Evolutionary conservation across 2,888 invertebrate genomes (phyloP).

Genomic region (Aricia artaxerxes): DNA sequence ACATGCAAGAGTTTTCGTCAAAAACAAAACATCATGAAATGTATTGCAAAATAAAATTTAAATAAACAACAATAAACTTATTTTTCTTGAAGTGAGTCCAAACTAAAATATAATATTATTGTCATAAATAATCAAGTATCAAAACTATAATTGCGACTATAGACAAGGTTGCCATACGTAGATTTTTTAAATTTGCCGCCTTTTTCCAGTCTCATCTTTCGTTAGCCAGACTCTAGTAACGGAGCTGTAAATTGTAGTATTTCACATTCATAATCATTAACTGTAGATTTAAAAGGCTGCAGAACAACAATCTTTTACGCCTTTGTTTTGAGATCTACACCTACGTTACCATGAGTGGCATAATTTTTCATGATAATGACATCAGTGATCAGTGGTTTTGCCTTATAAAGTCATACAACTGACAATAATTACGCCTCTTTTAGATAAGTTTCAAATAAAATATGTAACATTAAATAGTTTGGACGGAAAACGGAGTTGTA

Average conservation of each 20-base stretch:
- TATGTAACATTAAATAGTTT: not conserved
- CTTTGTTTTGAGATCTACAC: slow-evolving; percentile 37
- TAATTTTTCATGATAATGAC: slow-evolving; percentile 58
- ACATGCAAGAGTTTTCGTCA: too few relatives aligned
- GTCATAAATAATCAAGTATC: too few relatives aligned
- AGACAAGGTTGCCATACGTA: too few relatives aligned
- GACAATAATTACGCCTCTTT: not conserved
- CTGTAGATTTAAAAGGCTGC: not conserved
- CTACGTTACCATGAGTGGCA: slow-evolving; percentile 64
- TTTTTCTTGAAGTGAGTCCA: too few relatives aligned
- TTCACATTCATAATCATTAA: not conserved
- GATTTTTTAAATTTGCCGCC: too few relatives aligned
- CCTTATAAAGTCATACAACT: slow-evolving; percentile 47
- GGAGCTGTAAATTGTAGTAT: not conserved
- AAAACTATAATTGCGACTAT: too few relatives aligned
- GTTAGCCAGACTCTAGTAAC: too few relatives aligned
- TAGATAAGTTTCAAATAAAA: not conserved
- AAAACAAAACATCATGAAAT: too few relatives aligned
- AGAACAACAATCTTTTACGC: not conserved
- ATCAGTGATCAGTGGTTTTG: slow-evolving; percentile 47
- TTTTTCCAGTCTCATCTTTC: too few relatives aligned
- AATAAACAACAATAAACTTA: too few relatives aligned
- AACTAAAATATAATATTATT: too few relatives aligned
- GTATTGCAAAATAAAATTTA: too few relatives aligned
- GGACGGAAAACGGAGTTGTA: not conserved